Conservation (phyloP, 2,113 vertebrate genomes). For the Reinhardtius hippoglossoides region DNA sequence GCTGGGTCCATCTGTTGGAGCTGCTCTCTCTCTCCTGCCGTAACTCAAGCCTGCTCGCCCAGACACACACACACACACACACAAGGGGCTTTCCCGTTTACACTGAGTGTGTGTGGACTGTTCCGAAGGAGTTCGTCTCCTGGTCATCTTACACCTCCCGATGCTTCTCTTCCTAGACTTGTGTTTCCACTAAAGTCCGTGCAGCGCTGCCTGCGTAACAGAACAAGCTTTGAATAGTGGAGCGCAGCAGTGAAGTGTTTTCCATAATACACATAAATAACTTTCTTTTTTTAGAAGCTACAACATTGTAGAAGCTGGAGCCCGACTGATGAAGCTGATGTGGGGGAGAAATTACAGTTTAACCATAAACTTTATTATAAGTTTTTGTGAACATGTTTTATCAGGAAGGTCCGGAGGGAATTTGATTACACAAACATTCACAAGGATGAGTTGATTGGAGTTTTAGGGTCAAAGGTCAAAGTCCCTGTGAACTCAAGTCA, state of each 20-base stretch:
- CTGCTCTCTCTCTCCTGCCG: conserved; percentile 35
- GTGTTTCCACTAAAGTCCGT: conserved; percentile 36
- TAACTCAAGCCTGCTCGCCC: conserved; percentile 61
- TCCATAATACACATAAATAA: conserved; percentile 2
- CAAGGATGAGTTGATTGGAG: not conserved
- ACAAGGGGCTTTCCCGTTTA: conserved; percentile 71
- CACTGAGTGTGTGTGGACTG: conserved; percentile 37
- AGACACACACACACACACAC: conserved; percentile 42
- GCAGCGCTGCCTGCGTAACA: not conserved
- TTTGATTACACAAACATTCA: not conserved
- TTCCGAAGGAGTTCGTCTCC: conserved; percentile 4
- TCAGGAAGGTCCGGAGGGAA: too few species aligned
- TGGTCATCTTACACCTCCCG: conserved; percentile 51
- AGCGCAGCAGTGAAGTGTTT: not conserved
- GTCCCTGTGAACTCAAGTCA: not conserved
- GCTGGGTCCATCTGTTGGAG: conserved; percentile 52
- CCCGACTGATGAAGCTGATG: too few species aligned
- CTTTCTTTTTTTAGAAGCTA: not conserved
- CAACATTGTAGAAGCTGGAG: too few species aligned
- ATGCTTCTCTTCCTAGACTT: conserved; percentile 29
- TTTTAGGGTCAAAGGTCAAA: not conserved
- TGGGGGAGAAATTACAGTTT: too few species aligned
- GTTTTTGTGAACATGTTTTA: too few species aligned
- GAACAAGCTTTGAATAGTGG: conserved; percentile 15
- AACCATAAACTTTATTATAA: too few species aligned